Conservation (phyloP, 2,113 vertebrate genomes). For the Trematomus loennbergii region DNA sequence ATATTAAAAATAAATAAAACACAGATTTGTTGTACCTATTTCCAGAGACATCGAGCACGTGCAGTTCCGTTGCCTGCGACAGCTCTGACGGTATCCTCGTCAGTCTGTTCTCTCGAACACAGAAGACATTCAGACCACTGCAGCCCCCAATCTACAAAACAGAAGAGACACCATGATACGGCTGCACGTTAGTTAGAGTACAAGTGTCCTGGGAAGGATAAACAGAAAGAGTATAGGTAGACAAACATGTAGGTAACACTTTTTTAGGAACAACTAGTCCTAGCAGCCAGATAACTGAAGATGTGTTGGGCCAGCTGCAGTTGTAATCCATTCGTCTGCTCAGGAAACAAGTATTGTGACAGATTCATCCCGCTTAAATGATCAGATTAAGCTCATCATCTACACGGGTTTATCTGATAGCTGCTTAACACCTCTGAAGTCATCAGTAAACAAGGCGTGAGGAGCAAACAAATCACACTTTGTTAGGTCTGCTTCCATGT, state of each 20-base stretch:
- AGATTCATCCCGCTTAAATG: constrained; percentile 41
- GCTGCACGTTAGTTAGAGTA: neutral
- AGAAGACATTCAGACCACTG: constrained; percentile 94
- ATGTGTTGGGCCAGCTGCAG: constrained; percentile 35
- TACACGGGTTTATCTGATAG: neutral
- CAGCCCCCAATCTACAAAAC: constrained; percentile 92
- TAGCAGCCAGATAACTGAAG: constrained; percentile 41
- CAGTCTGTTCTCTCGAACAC: constrained; percentile 93
- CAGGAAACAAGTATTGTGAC: constrained; percentile 8
- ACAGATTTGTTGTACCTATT: constrained; percentile 86
- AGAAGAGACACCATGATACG: constrained; percentile 11
- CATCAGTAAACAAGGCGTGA: neutral
- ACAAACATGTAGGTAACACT: neutral
- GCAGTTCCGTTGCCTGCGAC: constrained; percentile 94
- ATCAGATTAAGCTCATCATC: constrained; percentile 31
- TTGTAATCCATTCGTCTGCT: constrained; percentile 62
- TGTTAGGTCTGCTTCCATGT: neutral
- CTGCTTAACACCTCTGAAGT: constrained; percentile 8
- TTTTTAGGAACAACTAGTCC: constrained; percentile 69
- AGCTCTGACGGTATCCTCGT: constrained; percentile 92
- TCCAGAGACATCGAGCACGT: constrained; percentile 95
- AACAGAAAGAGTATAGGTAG: neutral
- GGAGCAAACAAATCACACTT: neutral
- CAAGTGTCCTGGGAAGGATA: neutral
- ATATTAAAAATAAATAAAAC: no score